Conservation (phyloP, 2,888 invertebrate species). For the Torymus texanus region DNA sequence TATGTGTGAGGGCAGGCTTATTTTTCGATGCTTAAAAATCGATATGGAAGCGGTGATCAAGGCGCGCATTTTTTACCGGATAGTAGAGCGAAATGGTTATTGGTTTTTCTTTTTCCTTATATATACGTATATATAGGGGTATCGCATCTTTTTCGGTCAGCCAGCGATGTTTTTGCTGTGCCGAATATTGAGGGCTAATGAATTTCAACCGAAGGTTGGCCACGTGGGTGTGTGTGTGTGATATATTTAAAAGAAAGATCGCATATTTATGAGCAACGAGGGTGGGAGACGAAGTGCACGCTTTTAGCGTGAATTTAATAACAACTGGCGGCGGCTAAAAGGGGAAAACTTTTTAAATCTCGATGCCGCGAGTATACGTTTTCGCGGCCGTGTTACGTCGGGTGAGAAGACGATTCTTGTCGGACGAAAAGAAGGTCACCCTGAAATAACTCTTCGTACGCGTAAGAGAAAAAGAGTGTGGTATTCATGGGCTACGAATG, state of each 20-base stretch:
- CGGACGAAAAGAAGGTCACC: constrained; percentile 7
- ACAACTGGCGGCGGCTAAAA: constrained; percentile 11
- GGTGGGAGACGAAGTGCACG: too few species aligned
- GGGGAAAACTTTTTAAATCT: constrained; percentile 30
- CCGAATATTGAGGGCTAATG: too few species aligned
- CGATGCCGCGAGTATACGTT: neutral
- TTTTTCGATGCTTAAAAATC: constrained; percentile 11
- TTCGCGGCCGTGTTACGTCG: neutral
- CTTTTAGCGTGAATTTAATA: too few species aligned
- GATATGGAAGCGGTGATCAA: neutral
- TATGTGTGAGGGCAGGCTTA: constrained; percentile 2
- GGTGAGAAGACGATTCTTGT: neutral
- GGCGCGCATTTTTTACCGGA: too few species aligned
- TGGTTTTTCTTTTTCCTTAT: neutral
- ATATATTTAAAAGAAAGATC: too few species aligned
- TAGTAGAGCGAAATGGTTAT: neutral
- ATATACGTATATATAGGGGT: too few species aligned
- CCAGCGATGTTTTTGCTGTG: too few species aligned
- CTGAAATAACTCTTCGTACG: neutral
- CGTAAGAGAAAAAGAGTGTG: neutral
- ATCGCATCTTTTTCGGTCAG: too few species aligned
- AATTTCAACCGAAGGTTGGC: too few species aligned
- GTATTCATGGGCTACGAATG: constrained; percentile 1
- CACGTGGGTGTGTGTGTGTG: too few species aligned
- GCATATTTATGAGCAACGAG: too few species aligned